phyloP scores from a whole-genome alignment of 2,113 vertebrate species.

The Galemys pyrenaicus region DNA sequence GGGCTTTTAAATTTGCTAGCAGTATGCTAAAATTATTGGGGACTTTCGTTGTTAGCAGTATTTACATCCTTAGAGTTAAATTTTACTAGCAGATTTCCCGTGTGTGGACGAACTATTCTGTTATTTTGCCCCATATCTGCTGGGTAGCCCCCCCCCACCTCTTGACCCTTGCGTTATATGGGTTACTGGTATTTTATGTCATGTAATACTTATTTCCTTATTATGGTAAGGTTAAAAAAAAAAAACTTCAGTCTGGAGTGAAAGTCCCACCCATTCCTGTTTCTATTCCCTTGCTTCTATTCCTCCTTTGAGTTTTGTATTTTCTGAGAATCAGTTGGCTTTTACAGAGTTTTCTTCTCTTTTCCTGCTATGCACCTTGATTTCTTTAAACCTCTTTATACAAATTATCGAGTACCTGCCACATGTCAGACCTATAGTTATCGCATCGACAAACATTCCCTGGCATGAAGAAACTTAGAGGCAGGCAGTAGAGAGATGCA shows the following conservation, averaged over 20 bases:
- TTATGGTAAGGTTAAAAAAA: neutral
- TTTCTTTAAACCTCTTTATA: neutral
- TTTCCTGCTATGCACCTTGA: fast-evolving
- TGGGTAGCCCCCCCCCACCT: neutral
- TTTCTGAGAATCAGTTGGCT: neutral
- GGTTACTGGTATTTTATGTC: neutral
- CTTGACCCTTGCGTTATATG: neutral
- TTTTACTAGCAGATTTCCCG: neutral
- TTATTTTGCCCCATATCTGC: neutral
- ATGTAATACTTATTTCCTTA: neutral
- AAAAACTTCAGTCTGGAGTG: neutral
- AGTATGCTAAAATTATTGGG: neutral
- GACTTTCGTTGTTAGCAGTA: neutral
- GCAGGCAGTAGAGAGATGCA: neutral
- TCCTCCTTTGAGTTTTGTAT: neutral
- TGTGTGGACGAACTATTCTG: neutral
- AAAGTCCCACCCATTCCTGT: neutral
- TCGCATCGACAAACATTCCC: neutral
- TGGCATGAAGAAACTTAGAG: neutral
- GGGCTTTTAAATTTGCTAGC: neutral
- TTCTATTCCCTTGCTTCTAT: neutral
- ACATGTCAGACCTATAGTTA: neutral
- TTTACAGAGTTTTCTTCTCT: neutral
- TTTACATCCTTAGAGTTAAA: neutral
- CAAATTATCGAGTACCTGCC: neutral